phyloP scores from a whole-genome alignment of 2,113 vertebrate species.

The Barbus barbus region DNA sequence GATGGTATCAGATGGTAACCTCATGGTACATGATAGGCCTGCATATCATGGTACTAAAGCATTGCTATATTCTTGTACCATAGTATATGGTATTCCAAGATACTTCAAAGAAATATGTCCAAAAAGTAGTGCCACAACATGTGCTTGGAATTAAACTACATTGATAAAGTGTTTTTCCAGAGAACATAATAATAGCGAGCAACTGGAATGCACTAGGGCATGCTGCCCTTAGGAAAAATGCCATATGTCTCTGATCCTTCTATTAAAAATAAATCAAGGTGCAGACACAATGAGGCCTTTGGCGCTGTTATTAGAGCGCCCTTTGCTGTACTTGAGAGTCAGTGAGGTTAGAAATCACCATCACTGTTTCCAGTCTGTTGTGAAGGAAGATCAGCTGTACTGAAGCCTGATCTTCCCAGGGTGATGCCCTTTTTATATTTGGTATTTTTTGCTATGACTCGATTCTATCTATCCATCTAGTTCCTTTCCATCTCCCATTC shows the following conservation, averaged over 20 bases:
- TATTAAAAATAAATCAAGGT: conserved; percentile 28
- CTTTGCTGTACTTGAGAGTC: not conserved
- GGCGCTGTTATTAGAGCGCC: not conserved
- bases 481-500: conserved; percentile 31
- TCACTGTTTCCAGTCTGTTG: conserved; percentile 44
- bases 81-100: not conserved
- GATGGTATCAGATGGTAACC: not conserved
- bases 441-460: conserved; percentile 26
- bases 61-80: not conserved
- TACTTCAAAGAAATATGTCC: no score
- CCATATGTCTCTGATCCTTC: not conserved
- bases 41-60: not conserved
- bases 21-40: not conserved
- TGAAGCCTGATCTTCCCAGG: not conserved
- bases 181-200: not conserved
- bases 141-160: conserved; percentile 1
- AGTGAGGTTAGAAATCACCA: not conserved
- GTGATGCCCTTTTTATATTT: not conserved
- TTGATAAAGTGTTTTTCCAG: conserved; percentile 7
- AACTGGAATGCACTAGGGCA: not conserved
- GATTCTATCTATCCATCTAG: conserved; percentile 22
- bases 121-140: not conserved
- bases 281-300: conserved; percentile 29
- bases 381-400: conserved; percentile 32
- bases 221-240: not conserved